These are phyloP conservation scores for Dyspetes luteomarginatus DNA, from an alignment of 2,888 invertebrate genomes.

Conservation along the genomic window DNA sequence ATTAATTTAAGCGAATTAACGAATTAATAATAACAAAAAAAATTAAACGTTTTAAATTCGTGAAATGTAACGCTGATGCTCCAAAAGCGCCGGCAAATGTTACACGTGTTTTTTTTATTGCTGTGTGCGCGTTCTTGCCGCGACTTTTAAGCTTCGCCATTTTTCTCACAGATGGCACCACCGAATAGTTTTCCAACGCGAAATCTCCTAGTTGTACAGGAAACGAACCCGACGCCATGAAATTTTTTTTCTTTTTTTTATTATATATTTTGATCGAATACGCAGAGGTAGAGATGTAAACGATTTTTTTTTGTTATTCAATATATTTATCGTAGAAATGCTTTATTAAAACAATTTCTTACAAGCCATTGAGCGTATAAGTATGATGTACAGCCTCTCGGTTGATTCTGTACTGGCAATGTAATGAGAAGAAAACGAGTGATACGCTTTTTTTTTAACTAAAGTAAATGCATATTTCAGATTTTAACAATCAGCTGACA, in stretches of 20 bases:
- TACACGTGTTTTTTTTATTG: not conserved
- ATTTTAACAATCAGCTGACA: not conserved
- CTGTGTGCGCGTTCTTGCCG: not conserved
- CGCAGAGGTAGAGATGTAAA: no score
- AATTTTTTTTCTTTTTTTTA: no score
- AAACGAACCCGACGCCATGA: no score
- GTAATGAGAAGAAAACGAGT: conserved; percentile 14
- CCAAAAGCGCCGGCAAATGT: not conserved
- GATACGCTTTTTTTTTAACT: not conserved
- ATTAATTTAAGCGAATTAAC: not conserved
- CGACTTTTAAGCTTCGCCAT: not conserved
- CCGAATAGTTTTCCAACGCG: not conserved
- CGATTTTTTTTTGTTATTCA: no score
- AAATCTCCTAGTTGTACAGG: no score
- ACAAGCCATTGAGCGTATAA: conserved; percentile 40
- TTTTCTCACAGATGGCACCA: not conserved
- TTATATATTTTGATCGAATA: no score
- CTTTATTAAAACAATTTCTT: conserved; percentile 45
- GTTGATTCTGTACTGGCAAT: conserved; percentile 11
- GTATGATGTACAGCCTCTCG: conserved; percentile 1
- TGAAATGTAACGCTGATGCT: not conserved
- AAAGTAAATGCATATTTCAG: conserved; percentile 35
- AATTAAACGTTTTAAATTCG: not conserved
- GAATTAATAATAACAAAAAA: not conserved
- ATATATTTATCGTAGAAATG: conserved; percentile 43